Conservation (phyloP, 2,113 vertebrate species). For the Pedetes capensis region DNA sequence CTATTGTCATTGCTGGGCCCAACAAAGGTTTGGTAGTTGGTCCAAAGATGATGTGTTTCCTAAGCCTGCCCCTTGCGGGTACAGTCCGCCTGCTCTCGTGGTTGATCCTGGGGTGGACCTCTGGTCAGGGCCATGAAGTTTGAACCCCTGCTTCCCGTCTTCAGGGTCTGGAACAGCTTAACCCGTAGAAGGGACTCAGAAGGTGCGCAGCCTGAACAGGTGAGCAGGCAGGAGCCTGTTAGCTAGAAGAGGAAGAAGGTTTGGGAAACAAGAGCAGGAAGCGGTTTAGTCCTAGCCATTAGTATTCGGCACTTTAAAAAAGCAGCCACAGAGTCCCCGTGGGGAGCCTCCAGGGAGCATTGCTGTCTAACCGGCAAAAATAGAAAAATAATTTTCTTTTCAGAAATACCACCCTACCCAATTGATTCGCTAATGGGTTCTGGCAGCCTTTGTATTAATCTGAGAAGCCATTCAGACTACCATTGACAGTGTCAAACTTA, state of each 20-base stretch:
- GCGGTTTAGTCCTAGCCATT: neutral
- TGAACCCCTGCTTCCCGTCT: neutral
- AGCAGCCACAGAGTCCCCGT: neutral
- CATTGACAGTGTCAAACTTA: conserved; percentile 65
- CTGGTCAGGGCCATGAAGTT: neutral
- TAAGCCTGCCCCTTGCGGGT: neutral
- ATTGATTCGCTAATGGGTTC: conserved; percentile 73
- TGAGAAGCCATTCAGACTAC: conserved; percentile 62
- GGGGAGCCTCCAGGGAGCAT: neutral
- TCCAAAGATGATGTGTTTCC: neutral
- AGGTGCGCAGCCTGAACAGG: neutral
- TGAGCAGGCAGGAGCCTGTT: neutral
- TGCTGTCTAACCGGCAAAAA: conserved; percentile 66
- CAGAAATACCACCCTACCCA: conserved; percentile 54
- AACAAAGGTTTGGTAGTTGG: neutral
- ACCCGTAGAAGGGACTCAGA: neutral
- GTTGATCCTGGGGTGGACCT: neutral
- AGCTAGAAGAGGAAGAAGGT: neutral
- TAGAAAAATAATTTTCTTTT: conserved; percentile 75
- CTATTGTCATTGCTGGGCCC: neutral
- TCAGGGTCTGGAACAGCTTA: neutral
- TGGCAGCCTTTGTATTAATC: conserved; percentile 69
- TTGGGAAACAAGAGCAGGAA: accelerated
- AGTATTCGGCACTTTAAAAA: neutral
- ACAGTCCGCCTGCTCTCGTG: accelerated